Percentiles rank a stretch among this genome's conserved stretches.
These are phyloP conservation scores for Antheraea assamensis DNA, from an alignment of 2,888 invertebrate species.

Conservation along the genomic window DNA sequence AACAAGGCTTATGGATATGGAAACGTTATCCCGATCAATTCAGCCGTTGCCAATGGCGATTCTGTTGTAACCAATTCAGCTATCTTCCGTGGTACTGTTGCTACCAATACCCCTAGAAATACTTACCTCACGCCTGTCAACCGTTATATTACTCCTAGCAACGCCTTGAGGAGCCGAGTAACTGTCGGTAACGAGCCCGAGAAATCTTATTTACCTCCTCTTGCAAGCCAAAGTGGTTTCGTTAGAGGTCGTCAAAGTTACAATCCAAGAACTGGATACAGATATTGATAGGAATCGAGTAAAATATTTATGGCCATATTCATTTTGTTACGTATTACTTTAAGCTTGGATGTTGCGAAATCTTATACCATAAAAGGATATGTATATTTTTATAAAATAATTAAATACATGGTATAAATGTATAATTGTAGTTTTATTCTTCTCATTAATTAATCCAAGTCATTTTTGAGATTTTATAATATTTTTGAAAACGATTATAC, in stretches of 20 bases:
- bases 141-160: background rate
- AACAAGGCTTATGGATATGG: constrained; percentile 35
- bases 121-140: constrained; percentile 1
- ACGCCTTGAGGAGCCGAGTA: constrained; percentile 1
- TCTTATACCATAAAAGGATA: background rate
- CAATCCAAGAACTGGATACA: constrained; percentile 62
- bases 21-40: constrained; percentile 20
- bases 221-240: constrained; percentile 46
- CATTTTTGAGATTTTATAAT: too few species aligned
- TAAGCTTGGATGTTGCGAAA: background rate
- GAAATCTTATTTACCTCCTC: constrained; percentile 59
- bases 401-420: background rate
- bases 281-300: constrained; percentile 46
- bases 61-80: constrained; percentile 58
- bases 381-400: background rate
- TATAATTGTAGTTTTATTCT: background rate
- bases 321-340: background rate
- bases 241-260: constrained; percentile 61
- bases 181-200: constrained; percentile 24
- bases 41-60: constrained; percentile 41
- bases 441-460: background rate
- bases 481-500: too few species aligned
- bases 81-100: constrained; percentile 12
- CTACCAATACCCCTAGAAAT: background rate
- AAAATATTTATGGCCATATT: background rate